Conservation (phyloP, 2,888 invertebrate genomes). For the Phyto melanocephala region DNA sequence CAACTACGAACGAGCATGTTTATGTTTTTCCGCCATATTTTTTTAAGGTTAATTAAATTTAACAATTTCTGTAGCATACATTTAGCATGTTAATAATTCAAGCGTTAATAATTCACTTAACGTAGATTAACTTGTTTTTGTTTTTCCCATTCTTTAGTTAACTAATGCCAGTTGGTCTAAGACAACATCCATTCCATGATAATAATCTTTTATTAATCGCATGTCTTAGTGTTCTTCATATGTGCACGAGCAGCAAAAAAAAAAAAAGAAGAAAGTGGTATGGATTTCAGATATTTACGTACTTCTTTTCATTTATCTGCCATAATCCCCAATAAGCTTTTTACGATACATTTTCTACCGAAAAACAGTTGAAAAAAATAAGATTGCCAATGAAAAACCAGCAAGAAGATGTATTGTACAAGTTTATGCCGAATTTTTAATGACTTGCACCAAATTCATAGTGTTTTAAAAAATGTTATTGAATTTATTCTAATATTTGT, state of each 20-base stretch:
- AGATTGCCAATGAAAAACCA: no score
- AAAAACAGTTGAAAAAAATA: background rate
- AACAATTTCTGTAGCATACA: background rate
- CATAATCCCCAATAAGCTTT: constrained; percentile 11
- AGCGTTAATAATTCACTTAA: background rate
- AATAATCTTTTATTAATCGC: constrained; percentile 16
- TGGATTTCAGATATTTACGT: no score
- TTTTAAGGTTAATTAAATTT: background rate
- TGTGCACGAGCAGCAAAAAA: no score
- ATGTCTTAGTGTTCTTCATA: background rate
- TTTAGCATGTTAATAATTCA: background rate
- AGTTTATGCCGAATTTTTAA: no score
- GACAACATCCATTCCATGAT: background rate
- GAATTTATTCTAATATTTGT: no score
- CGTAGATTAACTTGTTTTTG: background rate
- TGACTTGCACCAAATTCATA: no score
- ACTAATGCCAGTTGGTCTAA: background rate
- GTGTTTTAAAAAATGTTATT: no score
- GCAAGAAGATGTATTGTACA: no score
- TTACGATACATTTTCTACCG: background rate
- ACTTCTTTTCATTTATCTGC: background rate
- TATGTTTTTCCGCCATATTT: no score
- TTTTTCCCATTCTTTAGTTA: background rate
- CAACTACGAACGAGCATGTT: no score
- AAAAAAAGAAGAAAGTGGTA: no score